Conservation (phyloP, 2,113 vertebrate species). For the Ailurus styani region DNA sequence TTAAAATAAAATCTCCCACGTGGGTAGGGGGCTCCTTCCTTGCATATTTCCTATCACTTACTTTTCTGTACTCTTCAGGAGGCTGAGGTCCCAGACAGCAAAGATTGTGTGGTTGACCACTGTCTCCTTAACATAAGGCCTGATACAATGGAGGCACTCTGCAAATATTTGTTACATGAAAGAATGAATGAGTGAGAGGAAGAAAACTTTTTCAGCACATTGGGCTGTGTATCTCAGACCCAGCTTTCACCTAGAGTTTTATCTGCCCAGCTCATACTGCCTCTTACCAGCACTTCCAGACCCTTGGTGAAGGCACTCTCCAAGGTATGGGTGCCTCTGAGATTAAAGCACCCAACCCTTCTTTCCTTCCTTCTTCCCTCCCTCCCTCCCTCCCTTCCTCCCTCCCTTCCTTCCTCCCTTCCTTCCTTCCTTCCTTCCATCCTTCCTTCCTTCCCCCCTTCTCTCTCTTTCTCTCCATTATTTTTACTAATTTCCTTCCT, state of each 20-base stretch:
- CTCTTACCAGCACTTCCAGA: not conserved
- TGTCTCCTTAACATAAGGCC: not conserved
- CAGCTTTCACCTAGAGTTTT: not conserved
- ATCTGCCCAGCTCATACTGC: not conserved
- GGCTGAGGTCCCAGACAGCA: not conserved
- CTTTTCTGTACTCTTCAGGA: not conserved
- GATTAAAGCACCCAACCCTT: not conserved
- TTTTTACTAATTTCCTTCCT: not conserved
- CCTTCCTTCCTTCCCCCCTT: not conserved
- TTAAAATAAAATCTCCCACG: not conserved
- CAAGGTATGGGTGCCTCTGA: not conserved
- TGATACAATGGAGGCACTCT: not conserved
- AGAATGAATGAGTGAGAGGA: not conserved
- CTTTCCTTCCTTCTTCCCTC: not conserved
- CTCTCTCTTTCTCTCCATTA: not conserved
- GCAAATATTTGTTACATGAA: not conserved
- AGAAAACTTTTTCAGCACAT: not conserved
- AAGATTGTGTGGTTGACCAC: not conserved
- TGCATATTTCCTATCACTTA: not conserved
- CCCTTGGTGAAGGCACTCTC: too few relatives aligned
- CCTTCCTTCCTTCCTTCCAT: not conserved
- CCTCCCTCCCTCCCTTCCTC: not conserved
- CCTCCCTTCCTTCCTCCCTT: not conserved
- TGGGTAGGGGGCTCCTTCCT: not conserved
- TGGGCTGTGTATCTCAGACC: not conserved